Evolutionary conservation across 2,888 invertebrate species (phyloP).

Genomic region (Xestia sexstrigata): DNA sequence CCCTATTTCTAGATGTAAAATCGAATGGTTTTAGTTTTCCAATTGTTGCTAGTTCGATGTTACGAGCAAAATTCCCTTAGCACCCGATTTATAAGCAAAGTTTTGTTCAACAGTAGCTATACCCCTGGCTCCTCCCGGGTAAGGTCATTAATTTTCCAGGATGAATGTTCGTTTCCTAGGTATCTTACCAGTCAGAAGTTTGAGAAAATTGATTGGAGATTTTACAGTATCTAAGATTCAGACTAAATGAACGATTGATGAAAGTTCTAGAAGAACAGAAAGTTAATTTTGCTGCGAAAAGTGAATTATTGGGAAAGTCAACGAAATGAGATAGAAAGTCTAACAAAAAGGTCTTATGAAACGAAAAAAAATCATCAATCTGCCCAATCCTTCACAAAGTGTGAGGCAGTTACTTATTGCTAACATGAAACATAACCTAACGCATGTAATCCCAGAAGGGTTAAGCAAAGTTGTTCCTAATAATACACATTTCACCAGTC

Average conservation of each 20-base stretch:
- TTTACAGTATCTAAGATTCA: neutral
- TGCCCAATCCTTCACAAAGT: too few relatives aligned
- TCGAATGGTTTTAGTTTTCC: conserved; percentile 29
- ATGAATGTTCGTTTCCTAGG: conserved; percentile 6
- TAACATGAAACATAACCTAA: too few relatives aligned
- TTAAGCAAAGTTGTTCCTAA: too few relatives aligned
- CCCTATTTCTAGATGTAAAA: conserved; percentile 15
- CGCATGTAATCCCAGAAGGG: too few relatives aligned
- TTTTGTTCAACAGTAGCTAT: conserved; percentile 23
- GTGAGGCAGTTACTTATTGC: too few relatives aligned
- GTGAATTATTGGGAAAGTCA: too few relatives aligned
- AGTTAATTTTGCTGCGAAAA: neutral
- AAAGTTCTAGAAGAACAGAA: neutral
- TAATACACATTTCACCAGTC: too few relatives aligned
- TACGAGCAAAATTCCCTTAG: conserved; percentile 25
- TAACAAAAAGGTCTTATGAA: too few relatives aligned
- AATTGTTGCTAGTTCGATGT: conserved; percentile 22
- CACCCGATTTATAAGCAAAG: conserved; percentile 46
- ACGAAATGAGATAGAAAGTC: too few relatives aligned
- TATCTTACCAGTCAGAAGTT: conserved; percentile 1
- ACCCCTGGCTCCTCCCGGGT: neutral
- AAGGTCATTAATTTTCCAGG: conserved; percentile 30
- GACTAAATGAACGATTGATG: neutral
- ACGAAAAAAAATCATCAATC: too few relatives aligned
- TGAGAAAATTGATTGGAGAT: neutral